phyloP scores from a whole-genome alignment of 2,888 invertebrate species.

The Aricia artaxerxes region DNA sequence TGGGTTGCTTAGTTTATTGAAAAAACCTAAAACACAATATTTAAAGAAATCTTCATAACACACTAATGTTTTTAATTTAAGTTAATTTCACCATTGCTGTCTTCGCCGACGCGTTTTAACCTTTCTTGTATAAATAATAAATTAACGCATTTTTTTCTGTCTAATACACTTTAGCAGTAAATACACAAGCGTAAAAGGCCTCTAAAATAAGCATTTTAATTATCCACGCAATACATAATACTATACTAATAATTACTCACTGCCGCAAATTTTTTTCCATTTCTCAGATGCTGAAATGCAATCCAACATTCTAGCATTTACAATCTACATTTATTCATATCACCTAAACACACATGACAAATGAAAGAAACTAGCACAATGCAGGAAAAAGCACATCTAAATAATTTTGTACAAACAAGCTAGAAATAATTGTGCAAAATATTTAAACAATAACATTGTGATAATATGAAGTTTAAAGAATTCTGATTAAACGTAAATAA shows the following conservation, averaged over 20 bases:
- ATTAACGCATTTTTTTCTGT: not conserved
- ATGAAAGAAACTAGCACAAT: slow-evolving; percentile 37
- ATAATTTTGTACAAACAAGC: slow-evolving; percentile 31
- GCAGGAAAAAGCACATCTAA: slow-evolving; percentile 40
- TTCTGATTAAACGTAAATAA: not conserved
- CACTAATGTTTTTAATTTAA: slow-evolving; percentile 6
- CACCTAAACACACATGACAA: slow-evolving; percentile 44
- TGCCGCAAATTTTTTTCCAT: slow-evolving; percentile 78
- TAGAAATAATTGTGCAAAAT: slow-evolving; percentile 32
- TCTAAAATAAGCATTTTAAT: slow-evolving; percentile 51
- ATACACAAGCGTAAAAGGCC: slow-evolving; percentile 43
- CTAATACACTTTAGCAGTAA: slow-evolving; percentile 29
- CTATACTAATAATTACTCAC: slow-evolving; percentile 70
- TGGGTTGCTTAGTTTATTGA: not conserved
- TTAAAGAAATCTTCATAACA: not conserved
- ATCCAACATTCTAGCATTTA: slow-evolving; percentile 74
- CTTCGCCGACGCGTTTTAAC: slow-evolving; percentile 12
- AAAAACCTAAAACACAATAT: not conserved
- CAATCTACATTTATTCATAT: slow-evolving; percentile 50
- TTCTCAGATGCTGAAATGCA: slow-evolving; percentile 78
- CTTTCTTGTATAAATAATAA: not conserved
- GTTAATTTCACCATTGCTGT: not conserved
- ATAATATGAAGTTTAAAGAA: slow-evolving; percentile 22
- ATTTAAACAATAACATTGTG: slow-evolving; percentile 28
- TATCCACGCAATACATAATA: slow-evolving; percentile 53